A percentile compares a stretch with the other conserved stretches of the same genome.
phyloP scores from a whole-genome alignment of 35 echinoderm and acorn worm genomes.

The Ophiothrix spiculata region DNA sequence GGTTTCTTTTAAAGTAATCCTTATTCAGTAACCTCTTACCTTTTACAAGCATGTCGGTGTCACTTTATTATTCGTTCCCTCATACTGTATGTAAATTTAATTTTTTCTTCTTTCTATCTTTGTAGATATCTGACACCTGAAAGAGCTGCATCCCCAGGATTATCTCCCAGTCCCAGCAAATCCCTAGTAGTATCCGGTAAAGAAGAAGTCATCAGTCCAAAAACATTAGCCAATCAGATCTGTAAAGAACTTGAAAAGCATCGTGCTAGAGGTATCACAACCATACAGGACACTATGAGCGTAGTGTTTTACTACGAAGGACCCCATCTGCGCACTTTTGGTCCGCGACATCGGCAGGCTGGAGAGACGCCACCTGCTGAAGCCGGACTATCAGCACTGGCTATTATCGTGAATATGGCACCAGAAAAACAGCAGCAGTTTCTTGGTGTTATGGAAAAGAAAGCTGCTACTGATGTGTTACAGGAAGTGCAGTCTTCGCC shows the following conservation, averaged over 20 bases:
- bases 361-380: constrained; percentile 49
- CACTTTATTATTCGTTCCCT: no score
- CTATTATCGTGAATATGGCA: constrained; percentile 45
- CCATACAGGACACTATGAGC: constrained; percentile 44
- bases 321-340: constrained; percentile 70
- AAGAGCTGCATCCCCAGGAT: neutral
- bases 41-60: no score
- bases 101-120: neutral
- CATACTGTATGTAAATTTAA: no score
- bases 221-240: constrained; percentile 62
- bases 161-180: neutral
- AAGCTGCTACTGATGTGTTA: neutral
- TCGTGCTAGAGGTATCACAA: constrained; percentile 30
- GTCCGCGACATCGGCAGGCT: constrained; percentile 55
- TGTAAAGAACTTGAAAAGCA: constrained; percentile 78
- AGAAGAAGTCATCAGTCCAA: constrained; percentile 52
- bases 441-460: constrained; percentile 47
- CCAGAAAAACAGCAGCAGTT: constrained; percentile 62
- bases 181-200: no score
- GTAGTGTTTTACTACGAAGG: constrained; percentile 75
- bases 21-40: no score
- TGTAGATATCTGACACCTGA: neutral
- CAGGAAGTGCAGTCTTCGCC: neutral
- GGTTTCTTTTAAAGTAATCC: no score
- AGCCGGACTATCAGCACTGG: constrained; percentile 45